Evolutionary conservation across 2,888 invertebrate genomes (phyloP).

Genomic region (Temnothorax ravouxi): DNA sequence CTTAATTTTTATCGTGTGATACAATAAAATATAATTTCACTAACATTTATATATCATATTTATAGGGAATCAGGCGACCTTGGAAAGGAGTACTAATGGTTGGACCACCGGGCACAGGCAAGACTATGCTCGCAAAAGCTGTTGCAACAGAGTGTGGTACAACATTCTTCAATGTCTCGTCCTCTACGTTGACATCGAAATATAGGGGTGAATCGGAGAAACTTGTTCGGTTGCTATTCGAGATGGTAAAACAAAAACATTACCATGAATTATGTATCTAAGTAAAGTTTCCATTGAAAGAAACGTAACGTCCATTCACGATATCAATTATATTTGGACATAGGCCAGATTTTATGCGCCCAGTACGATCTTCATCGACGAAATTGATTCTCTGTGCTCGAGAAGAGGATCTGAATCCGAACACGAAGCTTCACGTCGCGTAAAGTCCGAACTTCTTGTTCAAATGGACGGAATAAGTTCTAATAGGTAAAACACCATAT

Average conservation of each 20-base stretch:
- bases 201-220: conserved; percentile 99
- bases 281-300: not conserved
- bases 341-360: conserved; percentile 99
- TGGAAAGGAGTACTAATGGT: conserved; percentile 99
- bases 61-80: conserved; percentile 95
- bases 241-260: conserved; percentile 91
- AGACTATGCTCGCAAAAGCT: conserved; percentile 99
- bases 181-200: conserved; percentile 98
- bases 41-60: conserved; percentile 43
- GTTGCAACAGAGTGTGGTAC: conserved; percentile 99
- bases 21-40: not conserved
- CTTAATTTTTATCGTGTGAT: not conserved
- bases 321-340: conserved; percentile 61
- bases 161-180: conserved; percentile 99
- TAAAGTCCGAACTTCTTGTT: conserved; percentile 98
- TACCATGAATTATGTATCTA: not conserved
- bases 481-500: conserved; percentile 86
- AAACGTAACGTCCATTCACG: not conserved
- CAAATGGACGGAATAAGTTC: conserved; percentile 99
- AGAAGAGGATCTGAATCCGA: conserved; percentile 98
- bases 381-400: conserved; percentile 99
- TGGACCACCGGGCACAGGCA: conserved; percentile 97
- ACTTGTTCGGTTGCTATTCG: conserved; percentile 97
- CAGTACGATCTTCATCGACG: conserved; percentile 99
- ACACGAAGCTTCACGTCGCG: conserved; percentile 98